Evolutionary conservation across 2,797 vertebrate genomes (phyloP).

Genomic region (Mallotus villosus): DNA sequence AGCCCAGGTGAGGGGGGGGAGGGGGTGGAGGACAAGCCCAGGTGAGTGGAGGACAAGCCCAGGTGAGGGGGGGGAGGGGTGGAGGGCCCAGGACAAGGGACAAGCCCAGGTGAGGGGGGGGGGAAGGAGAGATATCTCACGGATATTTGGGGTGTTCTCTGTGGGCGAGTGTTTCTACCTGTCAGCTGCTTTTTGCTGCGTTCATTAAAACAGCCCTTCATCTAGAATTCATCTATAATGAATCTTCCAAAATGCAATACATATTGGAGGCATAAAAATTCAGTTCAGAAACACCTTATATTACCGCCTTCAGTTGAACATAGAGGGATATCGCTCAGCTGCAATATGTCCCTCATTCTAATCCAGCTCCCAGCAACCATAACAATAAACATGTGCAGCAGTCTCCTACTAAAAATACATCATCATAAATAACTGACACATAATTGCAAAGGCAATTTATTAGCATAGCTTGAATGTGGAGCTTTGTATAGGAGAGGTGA

Average conservation of each 20-base stretch:
- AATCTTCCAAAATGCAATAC: not conserved
- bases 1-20: slow-evolving; percentile 78
- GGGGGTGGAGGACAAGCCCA: slow-evolving; percentile 77
- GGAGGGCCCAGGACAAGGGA: not conserved
- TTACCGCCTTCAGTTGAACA: not conserved
- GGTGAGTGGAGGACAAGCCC: slow-evolving; percentile 77
- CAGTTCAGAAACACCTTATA: not conserved
- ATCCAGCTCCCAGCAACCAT: no score
- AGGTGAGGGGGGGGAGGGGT: slow-evolving; percentile 80
- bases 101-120: not conserved
- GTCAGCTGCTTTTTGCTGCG: not conserved
- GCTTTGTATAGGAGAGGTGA: no score
- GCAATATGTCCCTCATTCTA: not conserved
- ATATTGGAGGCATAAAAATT: not conserved
- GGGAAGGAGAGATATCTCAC: no score
- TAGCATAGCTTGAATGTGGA: no score
- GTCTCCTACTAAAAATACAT: no score
- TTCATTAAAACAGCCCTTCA: slow-evolving; percentile 1
- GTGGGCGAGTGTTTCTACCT: slow-evolving; percentile 13
- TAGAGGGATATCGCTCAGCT: no score
- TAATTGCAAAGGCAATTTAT: no score
- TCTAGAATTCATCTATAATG: slow-evolving; percentile 9
- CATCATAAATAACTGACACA: no score
- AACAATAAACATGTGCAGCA: no score
- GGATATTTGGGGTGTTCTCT: not conserved